phyloP scores from a whole-genome alignment of 1,140 invertebrate species.

The Drosophila parvula region DNA sequence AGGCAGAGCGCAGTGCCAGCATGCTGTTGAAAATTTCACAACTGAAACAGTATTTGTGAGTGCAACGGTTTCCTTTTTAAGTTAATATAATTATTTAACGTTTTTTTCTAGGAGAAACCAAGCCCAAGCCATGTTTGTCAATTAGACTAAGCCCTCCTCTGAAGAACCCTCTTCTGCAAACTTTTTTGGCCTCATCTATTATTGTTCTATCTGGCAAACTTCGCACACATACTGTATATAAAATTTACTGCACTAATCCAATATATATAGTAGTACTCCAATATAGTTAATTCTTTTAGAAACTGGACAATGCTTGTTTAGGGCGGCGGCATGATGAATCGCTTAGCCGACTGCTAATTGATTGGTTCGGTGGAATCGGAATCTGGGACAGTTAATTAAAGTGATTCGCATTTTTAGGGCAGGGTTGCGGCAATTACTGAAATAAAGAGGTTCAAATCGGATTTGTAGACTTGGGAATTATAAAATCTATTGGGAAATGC shows the following conservation, averaged over 20 bases:
- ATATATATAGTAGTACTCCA: conserved; percentile 1
- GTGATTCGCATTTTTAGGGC: conserved; percentile 59
- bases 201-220: too few relatives aligned
- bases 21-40: conserved; percentile 85
- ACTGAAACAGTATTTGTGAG: conserved; percentile 66
- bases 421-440: conserved; percentile 31
- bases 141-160: neutral
- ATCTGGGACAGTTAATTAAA: conserved; percentile 59
- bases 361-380: conserved; percentile 16
- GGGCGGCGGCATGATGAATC: conserved; percentile 27
- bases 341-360: conserved; percentile 3
- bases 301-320: conserved; percentile 3
- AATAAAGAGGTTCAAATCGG: too few relatives aligned
- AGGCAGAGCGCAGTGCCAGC: conserved; percentile 87
- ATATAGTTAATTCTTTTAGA: neutral
- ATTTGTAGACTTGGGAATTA: too few relatives aligned
- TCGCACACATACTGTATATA: neutral
- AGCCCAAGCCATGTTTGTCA: neutral
- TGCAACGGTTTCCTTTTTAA: neutral
- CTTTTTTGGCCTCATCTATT: too few relatives aligned
- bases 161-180: too few relatives aligned
- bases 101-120: neutral
- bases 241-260: conserved; percentile 15
- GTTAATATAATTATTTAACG: neutral
- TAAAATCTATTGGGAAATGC: too few relatives aligned